Evolutionary conservation across 2,797 vertebrate species (phyloP), one percentile per base, ranked within the genome.

Genomic region (Coluber constrictor): DNA sequence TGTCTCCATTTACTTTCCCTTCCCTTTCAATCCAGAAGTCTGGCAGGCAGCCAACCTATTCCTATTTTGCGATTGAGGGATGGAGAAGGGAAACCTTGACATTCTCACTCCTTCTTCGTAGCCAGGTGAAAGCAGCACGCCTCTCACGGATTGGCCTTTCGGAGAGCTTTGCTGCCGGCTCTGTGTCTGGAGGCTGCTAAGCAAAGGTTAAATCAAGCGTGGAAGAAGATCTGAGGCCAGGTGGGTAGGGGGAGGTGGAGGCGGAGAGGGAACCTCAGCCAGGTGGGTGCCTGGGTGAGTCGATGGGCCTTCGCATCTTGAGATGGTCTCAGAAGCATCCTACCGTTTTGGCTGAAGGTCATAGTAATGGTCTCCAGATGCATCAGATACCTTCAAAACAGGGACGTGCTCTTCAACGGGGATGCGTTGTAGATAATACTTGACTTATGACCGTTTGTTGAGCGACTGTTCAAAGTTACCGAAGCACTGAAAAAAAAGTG

Each of bases 171-270:
- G 57, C 59, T 90, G 43, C 57, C 86, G 43, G 57, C 47, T 43
- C 6, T 1, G 16, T 51, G 63, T 61, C 60, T 54, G 8, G 29
- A 88, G 90, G 55, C 63, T 37, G 20, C 61, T 55, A 32, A 61
- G 43, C 55, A 93, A 88, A 91, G 63, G 56, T 90, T 60, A 88
- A 90, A 88, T 37, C 86, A 55, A 91, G 90, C 13, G 15, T 51
- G 8, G 57, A 37, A 74, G 90, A 61, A 57, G 16, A 51, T 29
- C 61, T 55, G 61, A 74, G 37, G n/a, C 10, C 27, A n/a, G n/a
- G 25, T 74, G 37, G 32, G 4, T 3, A 10, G 63, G 63, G 87
- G 86, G 54, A 43, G 55, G 43, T 5, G 5, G 54, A 54, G 57
- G 20, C 3, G 61, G 55, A 87, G 57, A 7, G 10, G 55, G 55